Base-by-base conservation (phyloP, 2,797 vertebrate genomes). In the Tauraco hartlaubi region DNA sequence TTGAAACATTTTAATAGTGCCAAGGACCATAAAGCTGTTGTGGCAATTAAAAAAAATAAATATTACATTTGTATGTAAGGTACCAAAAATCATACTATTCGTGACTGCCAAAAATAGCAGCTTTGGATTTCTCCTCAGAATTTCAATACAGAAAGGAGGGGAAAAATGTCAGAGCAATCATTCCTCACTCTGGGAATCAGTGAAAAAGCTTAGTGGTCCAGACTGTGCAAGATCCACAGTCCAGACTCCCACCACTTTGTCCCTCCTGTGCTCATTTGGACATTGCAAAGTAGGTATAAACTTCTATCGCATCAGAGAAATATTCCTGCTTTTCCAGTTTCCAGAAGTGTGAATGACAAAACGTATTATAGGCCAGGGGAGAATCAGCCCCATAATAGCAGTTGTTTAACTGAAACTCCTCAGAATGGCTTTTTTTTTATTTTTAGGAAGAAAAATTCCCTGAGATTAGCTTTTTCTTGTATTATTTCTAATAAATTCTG, bases 81-180 rank as follows among this genome's bases (percentile, higher is more conserved):
- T 84, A 96, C 79, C 79, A 90, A 94, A 94, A 71, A 76, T 67
- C 76, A 35, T 86, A 22, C 41, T 59, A 21, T 39, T 74, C 41
- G 1, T 26, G 67, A 63, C 61, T 95, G 90, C 95, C 94, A 94
- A 94, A 94, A 96, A 94, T 76, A 96, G 90, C 92, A 94, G 69
- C 69, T 90, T 95, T 82, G 85, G 73, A 86, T 92, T 95, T 92
- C 82, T 94, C 61, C 28, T 74, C 88, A 85, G 72, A 85, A 85
- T 91, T 94, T 86, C 73, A 78, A 76, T 14, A 56, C 55, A 62
- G 62, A 94, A 88, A 79, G 49, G 58, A 78, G 90, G 69, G 69
- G 1, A 12, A 88, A 91, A 92, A 71, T 52, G 87, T 95, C 95
- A 92, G 72, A 82, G 73, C 79, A 94, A 86, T 94, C 66, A 88